Conservation (phyloP, 53 echinoderm and acorn worm species). For the Pentamera pediparva region DNA sequence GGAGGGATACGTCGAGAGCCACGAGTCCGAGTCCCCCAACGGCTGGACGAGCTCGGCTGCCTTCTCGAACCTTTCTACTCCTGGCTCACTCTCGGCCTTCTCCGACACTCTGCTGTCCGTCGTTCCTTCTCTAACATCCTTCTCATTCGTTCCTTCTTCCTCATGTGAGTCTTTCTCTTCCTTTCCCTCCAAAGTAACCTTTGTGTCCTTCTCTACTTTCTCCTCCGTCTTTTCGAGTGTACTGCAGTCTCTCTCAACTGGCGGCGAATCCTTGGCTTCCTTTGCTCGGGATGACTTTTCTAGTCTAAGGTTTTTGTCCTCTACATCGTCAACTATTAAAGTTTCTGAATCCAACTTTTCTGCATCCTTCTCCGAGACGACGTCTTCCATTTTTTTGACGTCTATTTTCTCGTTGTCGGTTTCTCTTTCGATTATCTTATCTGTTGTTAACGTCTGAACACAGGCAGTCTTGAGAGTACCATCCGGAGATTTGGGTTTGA, state of each 20-base stretch:
- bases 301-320: not conserved
- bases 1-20: slow-evolving; percentile 7
- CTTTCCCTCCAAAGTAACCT: not conserved
- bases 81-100: not conserved
- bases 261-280: not conserved
- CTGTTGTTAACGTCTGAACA: slow-evolving; percentile 78
- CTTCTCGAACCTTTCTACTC: not conserved
- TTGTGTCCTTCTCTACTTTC: not conserved
- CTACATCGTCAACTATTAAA: not conserved
- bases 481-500: not conserved
- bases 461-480: slow-evolving; percentile 70
- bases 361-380: not conserved
- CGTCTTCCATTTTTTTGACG: not conserved
- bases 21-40: not conserved
- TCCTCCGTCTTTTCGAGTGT: slow-evolving; percentile 7
- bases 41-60: not conserved
- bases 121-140: too few relatives aligned
- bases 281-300: not conserved
- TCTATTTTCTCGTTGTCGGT: slow-evolving; percentile 25
- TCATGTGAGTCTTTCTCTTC: not conserved
- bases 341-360: not conserved
- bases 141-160: not conserved
- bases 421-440: slow-evolving; percentile 29
- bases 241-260: not conserved
- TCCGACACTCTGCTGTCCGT: not conserved